These are phyloP conservation scores for Plebejus anna DNA, from an alignment of 2,888 invertebrate species.

Conservation along the genomic window DNA sequence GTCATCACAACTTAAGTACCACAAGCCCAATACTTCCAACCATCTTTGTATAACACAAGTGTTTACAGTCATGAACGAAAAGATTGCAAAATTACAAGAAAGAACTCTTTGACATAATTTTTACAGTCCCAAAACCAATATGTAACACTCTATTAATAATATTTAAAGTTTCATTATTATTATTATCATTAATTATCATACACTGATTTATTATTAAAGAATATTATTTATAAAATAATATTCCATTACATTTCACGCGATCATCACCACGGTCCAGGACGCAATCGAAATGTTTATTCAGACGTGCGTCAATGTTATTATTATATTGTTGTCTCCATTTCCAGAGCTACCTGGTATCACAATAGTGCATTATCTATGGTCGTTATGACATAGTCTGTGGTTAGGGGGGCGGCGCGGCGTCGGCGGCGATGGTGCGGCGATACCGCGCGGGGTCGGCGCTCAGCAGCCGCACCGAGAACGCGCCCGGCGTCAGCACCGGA, in stretches of 20 bases:
- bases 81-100: too few species aligned
- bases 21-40: too few species aligned
- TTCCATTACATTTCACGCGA: not conserved
- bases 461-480: conserved; percentile 53
- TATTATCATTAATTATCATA: not conserved
- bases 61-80: too few species aligned
- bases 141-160: not conserved
- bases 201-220: not conserved
- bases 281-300: not conserved
- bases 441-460: conserved; percentile 46
- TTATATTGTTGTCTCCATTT: not conserved
- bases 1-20: too few species aligned
- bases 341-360: not conserved
- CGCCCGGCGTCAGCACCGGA: conserved; percentile 47
- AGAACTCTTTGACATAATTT: not conserved
- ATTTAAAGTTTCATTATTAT: not conserved
- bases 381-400: not conserved
- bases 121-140: not conserved
- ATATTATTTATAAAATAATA: conserved; percentile 19
- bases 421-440: conserved; percentile 44
- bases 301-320: not conserved
- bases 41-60: too few species aligned
- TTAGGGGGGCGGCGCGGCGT: conserved; percentile 33
- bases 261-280: not conserved
- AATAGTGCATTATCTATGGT: not conserved